phyloP scores from a whole-genome alignment of 1,140 invertebrate species.

The Cardiocondyla obscurior region DNA sequence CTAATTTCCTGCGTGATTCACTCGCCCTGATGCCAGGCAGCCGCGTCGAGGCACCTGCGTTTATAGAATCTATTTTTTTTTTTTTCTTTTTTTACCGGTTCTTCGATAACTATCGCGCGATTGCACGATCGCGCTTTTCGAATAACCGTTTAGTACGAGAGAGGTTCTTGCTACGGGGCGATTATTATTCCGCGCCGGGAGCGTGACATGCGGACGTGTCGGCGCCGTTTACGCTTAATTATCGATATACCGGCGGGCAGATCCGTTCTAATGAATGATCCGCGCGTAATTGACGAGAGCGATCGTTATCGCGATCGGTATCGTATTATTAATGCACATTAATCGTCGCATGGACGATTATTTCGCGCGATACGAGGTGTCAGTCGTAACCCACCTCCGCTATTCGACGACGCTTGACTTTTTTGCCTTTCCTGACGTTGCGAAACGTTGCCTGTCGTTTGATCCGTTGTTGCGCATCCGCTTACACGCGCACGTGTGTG shows the following conservation, averaged over 20 bases:
- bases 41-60: not conserved
- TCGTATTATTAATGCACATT: constrained; percentile 22
- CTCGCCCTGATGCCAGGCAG: not conserved
- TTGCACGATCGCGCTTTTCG: constrained; percentile 11
- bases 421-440: constrained; percentile 20
- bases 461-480: not conserved
- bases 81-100: not conserved
- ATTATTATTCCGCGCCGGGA: constrained; percentile 1
- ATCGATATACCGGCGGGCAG: not conserved
- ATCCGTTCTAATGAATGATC: constrained; percentile 6
- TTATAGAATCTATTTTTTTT: constrained; percentile 4
- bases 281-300: not conserved
- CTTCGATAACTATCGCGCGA: not conserved
- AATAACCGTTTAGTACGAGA: not conserved
- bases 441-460: not conserved
- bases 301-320: constrained; percentile 20
- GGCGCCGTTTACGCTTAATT: constrained; percentile 12
- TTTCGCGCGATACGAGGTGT: not conserved
- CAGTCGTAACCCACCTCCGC: not conserved
- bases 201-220: not conserved
- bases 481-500: not conserved
- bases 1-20: not conserved
- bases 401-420: not conserved
- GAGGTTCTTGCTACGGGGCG: not conserved
- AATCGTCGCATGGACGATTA: not conserved